A percentile compares a stretch with the other conserved stretches of the same genome.
Evolutionary conservation across 2,113 vertebrate genomes (phyloP).

Genomic region (Siniperca chuatsi): DNA sequence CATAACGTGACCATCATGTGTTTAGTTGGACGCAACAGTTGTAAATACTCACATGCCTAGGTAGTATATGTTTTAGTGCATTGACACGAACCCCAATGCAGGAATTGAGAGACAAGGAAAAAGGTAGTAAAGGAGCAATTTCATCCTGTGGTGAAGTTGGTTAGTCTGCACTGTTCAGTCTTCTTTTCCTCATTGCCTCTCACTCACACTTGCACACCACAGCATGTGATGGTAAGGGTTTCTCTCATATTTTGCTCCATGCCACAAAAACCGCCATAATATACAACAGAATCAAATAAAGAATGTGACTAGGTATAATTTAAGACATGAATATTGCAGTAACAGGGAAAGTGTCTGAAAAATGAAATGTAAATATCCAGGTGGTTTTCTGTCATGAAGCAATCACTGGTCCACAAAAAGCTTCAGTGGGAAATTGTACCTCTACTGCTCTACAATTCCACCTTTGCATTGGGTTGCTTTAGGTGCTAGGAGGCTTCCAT

Average conservation of each 20-base stretch:
- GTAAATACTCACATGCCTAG: constrained; percentile 28
- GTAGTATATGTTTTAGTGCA: constrained; percentile 28
- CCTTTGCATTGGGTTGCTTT: constrained; percentile 70
- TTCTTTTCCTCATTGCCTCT: constrained; percentile 67
- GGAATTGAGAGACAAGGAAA: constrained; percentile 47
- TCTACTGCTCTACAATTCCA: constrained; percentile 53
- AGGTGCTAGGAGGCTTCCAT: constrained; percentile 61
- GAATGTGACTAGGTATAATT: neutral
- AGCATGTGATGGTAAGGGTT: constrained; percentile 56
- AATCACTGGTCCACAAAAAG: constrained; percentile 58
- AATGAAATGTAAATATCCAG: constrained; percentile 1
- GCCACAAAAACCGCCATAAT: constrained; percentile 60
- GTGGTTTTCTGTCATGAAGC: constrained; percentile 81
- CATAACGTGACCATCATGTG: constrained; percentile 12
- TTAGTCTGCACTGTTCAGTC: constrained; percentile 58
- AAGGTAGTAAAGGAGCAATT: constrained; percentile 50
- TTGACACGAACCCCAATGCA: constrained; percentile 60
- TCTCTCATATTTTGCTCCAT: constrained; percentile 70
- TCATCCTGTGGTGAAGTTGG: constrained; percentile 29
- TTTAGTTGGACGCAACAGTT: constrained; percentile 22
- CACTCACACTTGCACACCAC: constrained; percentile 41
- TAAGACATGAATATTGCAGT: constrained; percentile 1
- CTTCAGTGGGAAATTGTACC: constrained; percentile 48
- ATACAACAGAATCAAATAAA: neutral
- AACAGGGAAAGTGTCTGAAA: neutral